Evolutionary conservation across 2,888 invertebrate species (phyloP), one percentile per base, ranked within the genome.

Genomic region (Eupithecia subumbrata): DNA sequence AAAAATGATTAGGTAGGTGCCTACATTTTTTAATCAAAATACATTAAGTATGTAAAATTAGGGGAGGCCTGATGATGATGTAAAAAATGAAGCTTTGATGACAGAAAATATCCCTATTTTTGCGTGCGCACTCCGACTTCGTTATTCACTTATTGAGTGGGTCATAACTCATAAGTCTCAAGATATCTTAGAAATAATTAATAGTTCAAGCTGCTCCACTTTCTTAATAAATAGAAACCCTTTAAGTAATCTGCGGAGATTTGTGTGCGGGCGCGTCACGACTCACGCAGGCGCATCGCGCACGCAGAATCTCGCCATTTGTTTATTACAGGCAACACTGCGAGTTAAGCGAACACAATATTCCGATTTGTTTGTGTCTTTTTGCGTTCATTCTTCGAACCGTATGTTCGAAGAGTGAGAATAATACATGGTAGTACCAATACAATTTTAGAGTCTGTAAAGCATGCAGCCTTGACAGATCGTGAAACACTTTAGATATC

Each of bases 241-340:
- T 74, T 14, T 64, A 45, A 52, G 45, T 69, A 73, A 77, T 74
- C 71, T 69, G 66, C 73, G 30, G 69, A 37, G 76, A 73, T 72
- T 73, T 67, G 83, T 88, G 86, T 86, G 88, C 84, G 86, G 86
- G 80, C 87, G 77, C 82, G 89, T 88, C 90, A 89, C 89, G 89
- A 89, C 78, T 86, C 84, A 87, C 85, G 88, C 87, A 86, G 85
- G 75, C 77, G 69, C 81, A 80, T 84, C 83, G 82, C 81, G 78
- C 81, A 83, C 85, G 83, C 85, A 84, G 81, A 76, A 80, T 81
- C 84, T 82, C 79, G 81, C 82, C 82, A 82, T 87, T 88, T 85
- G 84, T 87, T 87, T 87, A 68, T 71, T 69, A 5, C 71, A 64
- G 48, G 72, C 64, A 60, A 63, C 71, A 71, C 72, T 72, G 74